Base-by-base conservation (phyloP, 2,888 invertebrate genomes). In the Caenorhabditis angaria region DNA sequence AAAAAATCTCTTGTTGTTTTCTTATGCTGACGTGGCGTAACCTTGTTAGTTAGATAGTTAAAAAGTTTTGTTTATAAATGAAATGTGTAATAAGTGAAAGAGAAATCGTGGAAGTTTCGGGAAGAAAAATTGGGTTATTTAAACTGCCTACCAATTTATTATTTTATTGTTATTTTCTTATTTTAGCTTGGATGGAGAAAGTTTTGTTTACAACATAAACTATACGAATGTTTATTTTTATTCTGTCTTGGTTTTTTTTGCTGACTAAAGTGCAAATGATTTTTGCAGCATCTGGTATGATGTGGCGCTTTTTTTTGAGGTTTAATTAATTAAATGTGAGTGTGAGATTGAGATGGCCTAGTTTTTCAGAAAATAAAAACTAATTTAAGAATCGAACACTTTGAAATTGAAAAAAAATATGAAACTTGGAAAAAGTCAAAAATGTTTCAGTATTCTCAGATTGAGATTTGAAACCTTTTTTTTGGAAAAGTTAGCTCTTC, bases 1-100 rank as follows among this genome's bases (percentile, higher is more conserved):
- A 14, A 41, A 41, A 41, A 41, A 41, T 2, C 41, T 18, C 6
- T 41, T 41, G 18, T 12, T 18, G 10, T 18, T 41, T 18, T 41
- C 41, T 41, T 41, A 41, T 41, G 41, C 41, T 41, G 41, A 41
- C 41, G 41, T 41, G 41, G 41, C 41, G 41, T 41, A 18, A 41
- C 41, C 41, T 41, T 41, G 41, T 41, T n/a, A n/a, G 41, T 41
- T 18, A 41, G 41, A 18, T 41, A 41, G 41, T n/a, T n/a, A n/a
- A n/a, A n/a, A n/a, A n/a, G n/a, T n/a, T n/a, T n/a, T n/a, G n/a
- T n/a, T n/a, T n/a, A n/a, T n/a, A n/a, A n/a, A n/a, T n/a, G n/a
- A n/a, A n/a, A 18, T 41, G 41, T 41, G 41, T 41, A 41, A 41
- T 41, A 18, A 41, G 18, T 18, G 41, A 41, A 41, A 41, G 41